Evolutionary conservation across 2,797 vertebrate genomes (phyloP).

Genomic region (Buphagus erythrorhynchus): DNA sequence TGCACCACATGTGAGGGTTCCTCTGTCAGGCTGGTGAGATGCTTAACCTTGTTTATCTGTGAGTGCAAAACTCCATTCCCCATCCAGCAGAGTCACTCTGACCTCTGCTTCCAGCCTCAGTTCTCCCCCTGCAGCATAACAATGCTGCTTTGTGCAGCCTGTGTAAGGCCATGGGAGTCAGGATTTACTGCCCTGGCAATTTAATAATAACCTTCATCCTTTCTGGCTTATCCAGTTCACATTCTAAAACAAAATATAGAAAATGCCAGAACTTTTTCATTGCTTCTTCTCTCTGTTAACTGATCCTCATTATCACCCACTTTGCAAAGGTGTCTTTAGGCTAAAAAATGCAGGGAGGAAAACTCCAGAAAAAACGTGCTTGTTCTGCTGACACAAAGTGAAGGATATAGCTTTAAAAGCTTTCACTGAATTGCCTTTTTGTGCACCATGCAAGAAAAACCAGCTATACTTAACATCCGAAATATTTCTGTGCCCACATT

Average conservation of each 20-base stretch:
- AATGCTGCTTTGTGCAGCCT: constrained; percentile 63
- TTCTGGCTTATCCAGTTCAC: background rate
- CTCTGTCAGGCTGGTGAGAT: constrained; percentile 33
- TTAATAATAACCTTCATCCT: constrained; percentile 68
- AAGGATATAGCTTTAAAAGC: background rate
- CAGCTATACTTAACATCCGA: background rate
- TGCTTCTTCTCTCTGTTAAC: background rate
- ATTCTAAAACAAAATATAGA: constrained; percentile 28
- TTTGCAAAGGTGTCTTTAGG: background rate
- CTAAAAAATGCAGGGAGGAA: background rate
- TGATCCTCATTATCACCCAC: constrained; percentile 12
- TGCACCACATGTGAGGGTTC: background rate
- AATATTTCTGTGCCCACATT: background rate
- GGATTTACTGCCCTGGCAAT: constrained; percentile 45
- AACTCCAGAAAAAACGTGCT: background rate
- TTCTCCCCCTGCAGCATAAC: constrained; percentile 32
- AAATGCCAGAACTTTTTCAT: constrained; percentile 2
- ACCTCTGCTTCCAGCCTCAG: constrained; percentile 35
- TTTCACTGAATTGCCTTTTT: background rate
- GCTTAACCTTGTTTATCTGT: constrained; percentile 50
- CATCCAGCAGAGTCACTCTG: constrained; percentile 43
- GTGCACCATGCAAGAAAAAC: background rate
- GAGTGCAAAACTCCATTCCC: constrained; percentile 48
- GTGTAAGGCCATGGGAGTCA: constrained; percentile 43
- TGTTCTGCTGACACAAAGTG: background rate